These are phyloP conservation scores for Elephas maximus DNA, from an alignment of 2,113 vertebrate species.

Conservation along the genomic window DNA sequence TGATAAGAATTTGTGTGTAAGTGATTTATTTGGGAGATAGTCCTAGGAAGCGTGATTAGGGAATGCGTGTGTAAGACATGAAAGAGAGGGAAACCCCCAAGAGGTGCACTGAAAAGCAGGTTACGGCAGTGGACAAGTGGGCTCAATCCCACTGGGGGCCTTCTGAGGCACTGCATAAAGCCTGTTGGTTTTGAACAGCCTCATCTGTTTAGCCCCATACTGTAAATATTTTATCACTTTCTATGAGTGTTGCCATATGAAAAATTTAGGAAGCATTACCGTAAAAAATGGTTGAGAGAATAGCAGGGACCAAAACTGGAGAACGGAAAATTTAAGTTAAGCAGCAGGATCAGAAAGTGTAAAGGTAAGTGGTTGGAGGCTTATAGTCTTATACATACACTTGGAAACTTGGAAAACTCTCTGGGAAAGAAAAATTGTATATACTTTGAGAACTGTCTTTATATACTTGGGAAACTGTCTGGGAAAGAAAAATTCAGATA, in stretches of 20 bases:
- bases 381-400: neutral
- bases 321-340: neutral
- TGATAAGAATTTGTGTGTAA: constrained; percentile 11
- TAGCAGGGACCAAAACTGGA: neutral
- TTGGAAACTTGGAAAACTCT: neutral
- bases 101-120: neutral
- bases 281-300: neutral
- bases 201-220: neutral
- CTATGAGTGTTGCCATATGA: neutral
- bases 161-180: neutral
- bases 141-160: neutral
- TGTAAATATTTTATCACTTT: neutral
- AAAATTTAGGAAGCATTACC: neutral
- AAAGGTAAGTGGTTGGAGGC: neutral
- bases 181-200: neutral
- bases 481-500: neutral
- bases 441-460: no score
- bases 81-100: neutral
- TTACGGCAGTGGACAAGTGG: neutral
- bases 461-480: no score
- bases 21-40: neutral
- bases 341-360: neutral
- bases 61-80: neutral
- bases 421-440: neutral
- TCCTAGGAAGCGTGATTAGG: neutral